Percentiles rank a stretch among this genome's conserved stretches.
Evolutionary conservation across 2,888 invertebrate genomes (phyloP).

Genomic region (Congeria kusceri): DNA sequence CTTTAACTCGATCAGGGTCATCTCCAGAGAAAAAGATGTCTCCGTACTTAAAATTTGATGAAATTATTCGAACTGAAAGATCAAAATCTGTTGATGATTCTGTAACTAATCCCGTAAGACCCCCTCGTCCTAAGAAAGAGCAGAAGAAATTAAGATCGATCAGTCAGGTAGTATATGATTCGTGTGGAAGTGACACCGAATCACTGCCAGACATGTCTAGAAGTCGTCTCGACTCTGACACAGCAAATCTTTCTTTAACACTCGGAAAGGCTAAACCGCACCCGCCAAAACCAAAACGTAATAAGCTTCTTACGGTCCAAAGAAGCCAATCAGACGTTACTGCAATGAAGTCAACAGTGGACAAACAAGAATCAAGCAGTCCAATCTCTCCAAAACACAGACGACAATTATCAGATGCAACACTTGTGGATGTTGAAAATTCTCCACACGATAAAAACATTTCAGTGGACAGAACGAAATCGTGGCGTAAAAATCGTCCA

Average conservation of each 20-base stretch:
- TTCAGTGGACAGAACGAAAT: slow-evolving; percentile 3
- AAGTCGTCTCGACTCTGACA: slow-evolving; percentile 26
- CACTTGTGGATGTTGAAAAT: background rate
- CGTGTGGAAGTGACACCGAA: slow-evolving; percentile 64
- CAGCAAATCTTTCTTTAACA: slow-evolving; percentile 42
- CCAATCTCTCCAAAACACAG: slow-evolving; percentile 24
- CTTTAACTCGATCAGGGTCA: slow-evolving; percentile 45
- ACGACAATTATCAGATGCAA: slow-evolving; percentile 25
- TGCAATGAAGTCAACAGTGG: slow-evolving; percentile 66
- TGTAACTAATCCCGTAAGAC: slow-evolving; percentile 68
- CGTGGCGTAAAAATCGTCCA: slow-evolving; percentile 65
- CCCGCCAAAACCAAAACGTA: slow-evolving; percentile 79
- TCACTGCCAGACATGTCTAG: slow-evolving; percentile 59
- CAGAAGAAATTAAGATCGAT: slow-evolving; percentile 48
- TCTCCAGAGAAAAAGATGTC: slow-evolving; percentile 50
- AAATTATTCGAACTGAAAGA: slow-evolving; percentile 31
- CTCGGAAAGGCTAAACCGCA: slow-evolving; percentile 65
- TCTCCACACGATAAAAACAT: slow-evolving; percentile 6
- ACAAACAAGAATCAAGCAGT: slow-evolving; percentile 45
- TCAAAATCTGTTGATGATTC: slow-evolving; percentile 49
- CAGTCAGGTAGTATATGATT: slow-evolving; percentile 54
- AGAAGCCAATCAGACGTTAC: slow-evolving; percentile 79
- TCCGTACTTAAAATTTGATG: slow-evolving; percentile 18
- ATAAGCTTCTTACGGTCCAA: slow-evolving; percentile 68
- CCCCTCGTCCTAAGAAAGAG: slow-evolving; percentile 75